Conservation (phyloP, 2,888 invertebrate genomes). For the Hetaerina titia region DNA sequence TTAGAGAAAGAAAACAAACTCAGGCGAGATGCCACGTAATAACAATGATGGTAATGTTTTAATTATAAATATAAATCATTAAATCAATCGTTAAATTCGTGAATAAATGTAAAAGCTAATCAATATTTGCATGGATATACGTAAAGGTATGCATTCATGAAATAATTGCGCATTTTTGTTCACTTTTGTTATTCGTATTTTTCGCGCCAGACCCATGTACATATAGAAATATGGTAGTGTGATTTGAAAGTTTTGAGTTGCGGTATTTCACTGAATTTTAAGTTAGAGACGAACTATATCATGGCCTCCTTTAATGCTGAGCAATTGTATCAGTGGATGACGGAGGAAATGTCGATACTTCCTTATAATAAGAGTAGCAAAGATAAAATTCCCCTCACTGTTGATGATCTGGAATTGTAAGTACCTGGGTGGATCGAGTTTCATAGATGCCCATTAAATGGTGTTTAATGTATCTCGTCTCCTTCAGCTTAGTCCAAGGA, state of each 20-base stretch:
- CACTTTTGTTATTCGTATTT: background rate
- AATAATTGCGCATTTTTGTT: background rate
- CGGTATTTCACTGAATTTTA: background rate
- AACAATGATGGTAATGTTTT: too few species aligned
- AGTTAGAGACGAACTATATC: background rate
- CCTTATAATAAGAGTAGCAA: background rate
- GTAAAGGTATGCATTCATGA: too few species aligned
- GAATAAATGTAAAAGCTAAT: too few species aligned
- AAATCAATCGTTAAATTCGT: too few species aligned
- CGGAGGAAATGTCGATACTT: background rate
- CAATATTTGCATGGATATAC: too few species aligned
- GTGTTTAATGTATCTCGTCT: background rate
- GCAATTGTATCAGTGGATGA: background rate
- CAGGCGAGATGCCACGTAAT: too few species aligned
- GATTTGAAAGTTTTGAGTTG: background rate
- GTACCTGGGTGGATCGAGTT: background rate
- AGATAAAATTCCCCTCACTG: background rate
- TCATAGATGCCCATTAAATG: background rate
- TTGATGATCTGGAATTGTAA: background rate
- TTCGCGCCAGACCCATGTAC: background rate
- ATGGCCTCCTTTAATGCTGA: background rate
- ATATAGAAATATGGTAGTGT: too few species aligned
- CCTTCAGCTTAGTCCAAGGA: background rate
- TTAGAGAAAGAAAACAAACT: too few species aligned
- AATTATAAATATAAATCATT: too few species aligned